These are phyloP conservation scores for Acanthurus lineatus DNA, from an alignment of 2,797 vertebrate genomes.

Conservation along the genomic window DNA sequence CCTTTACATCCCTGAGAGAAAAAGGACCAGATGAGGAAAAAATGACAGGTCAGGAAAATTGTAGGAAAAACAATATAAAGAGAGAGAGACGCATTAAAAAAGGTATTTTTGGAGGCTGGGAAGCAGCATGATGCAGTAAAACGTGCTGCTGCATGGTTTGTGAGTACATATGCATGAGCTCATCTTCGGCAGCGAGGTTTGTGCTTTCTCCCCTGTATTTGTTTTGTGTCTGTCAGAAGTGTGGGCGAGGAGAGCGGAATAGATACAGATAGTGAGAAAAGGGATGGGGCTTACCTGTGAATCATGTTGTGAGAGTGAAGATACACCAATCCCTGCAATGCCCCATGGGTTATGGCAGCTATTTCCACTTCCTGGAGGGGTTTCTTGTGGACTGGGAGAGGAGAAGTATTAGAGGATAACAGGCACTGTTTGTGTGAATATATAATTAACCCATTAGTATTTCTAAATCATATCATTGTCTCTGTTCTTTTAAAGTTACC, in stretches of 20 bases:
- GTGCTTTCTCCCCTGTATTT: constrained; percentile 61
- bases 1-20: constrained; percentile 91
- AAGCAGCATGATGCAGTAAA: constrained; percentile 26
- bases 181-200: constrained; percentile 53
- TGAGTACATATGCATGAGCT: constrained; percentile 58
- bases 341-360: constrained; percentile 94
- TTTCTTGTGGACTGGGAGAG: constrained; percentile 91
- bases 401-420: constrained; percentile 21
- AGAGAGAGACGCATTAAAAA: neutral
- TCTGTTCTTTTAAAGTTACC: constrained; percentile 80
- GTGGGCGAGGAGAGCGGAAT: constrained; percentile 55
- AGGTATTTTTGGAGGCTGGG: constrained; percentile 18
- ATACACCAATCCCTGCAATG: constrained; percentile 93
- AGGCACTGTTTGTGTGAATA: constrained; percentile 7
- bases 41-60: constrained; percentile 23
- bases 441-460: neutral
- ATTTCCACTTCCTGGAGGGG: constrained; percentile 96
- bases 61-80: constrained; percentile 25
- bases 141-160: constrained; percentile 30
- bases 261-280: constrained; percentile 53
- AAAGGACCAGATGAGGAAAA: constrained; percentile 38
- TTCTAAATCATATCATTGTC: constrained; percentile 5
- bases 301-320: constrained; percentile 97
- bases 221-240: constrained; percentile 61
- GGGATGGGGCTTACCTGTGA: constrained; percentile 87